Evolutionary conservation across 2,797 vertebrate genomes (phyloP).

Genomic region (Picus viridis): DNA sequence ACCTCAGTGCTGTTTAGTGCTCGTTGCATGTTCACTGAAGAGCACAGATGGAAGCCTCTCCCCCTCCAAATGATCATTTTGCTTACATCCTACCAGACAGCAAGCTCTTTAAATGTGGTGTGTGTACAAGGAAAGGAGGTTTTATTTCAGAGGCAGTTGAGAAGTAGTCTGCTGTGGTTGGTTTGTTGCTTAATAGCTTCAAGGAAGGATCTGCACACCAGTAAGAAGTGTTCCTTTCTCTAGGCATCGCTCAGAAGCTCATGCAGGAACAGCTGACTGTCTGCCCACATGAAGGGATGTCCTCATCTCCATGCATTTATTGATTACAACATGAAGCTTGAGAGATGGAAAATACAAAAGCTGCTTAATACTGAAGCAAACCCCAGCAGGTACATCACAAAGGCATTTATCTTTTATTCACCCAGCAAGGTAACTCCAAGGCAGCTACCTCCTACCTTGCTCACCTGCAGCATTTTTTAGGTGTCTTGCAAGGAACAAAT

Average conservation of each 20-base stretch:
- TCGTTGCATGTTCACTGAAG: neutral
- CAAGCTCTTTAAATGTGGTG: neutral
- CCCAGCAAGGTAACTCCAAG: slow-evolving; percentile 15
- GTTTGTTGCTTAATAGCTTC: neutral
- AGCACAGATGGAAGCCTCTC: neutral
- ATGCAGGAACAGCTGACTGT: slow-evolving; percentile 39
- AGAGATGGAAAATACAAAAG: slow-evolving; percentile 43
- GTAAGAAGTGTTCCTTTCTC: slow-evolving; percentile 4
- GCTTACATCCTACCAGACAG: neutral
- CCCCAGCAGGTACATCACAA: neutral
- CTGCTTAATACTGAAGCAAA: slow-evolving; percentile 21
- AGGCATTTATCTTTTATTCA: slow-evolving; percentile 12
- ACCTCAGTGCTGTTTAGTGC: neutral
- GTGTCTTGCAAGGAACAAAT: slow-evolving; percentile 7
- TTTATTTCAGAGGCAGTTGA: neutral
- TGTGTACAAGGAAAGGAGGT: neutral
- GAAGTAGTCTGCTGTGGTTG: neutral
- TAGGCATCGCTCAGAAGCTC: slow-evolving; percentile 28
- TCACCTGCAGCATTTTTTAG: slow-evolving; percentile 18
- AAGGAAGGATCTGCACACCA: neutral
- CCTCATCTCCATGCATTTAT: slow-evolving; percentile 46
- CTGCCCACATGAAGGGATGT: neutral
- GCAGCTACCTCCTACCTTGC: neutral
- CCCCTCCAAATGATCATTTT: neutral
- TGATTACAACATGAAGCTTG: slow-evolving; percentile 35